These are phyloP conservation scores for Rhipidura dahli DNA, from an alignment of 2,113 vertebrate species.

Conservation along the genomic window DNA sequence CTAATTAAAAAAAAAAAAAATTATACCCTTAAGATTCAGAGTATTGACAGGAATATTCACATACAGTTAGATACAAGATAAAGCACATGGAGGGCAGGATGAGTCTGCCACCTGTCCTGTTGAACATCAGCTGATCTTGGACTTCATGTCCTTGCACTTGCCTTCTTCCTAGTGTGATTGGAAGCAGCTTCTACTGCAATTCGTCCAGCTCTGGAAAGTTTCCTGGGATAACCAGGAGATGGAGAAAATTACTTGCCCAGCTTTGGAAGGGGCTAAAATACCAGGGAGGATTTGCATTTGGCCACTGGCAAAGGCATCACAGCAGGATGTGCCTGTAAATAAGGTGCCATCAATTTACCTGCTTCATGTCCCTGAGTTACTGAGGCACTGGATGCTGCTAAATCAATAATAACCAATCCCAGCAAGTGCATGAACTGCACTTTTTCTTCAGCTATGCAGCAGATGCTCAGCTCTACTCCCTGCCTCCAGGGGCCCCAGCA, in stretches of 20 bases:
- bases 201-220: not conserved
- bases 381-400: not conserved
- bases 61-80: not conserved
- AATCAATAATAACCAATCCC: not conserved
- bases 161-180: not conserved
- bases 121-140: not conserved
- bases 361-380: not conserved
- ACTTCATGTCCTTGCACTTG: not conserved
- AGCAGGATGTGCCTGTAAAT: not conserved
- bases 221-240: not conserved
- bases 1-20: not conserved
- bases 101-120: not conserved
- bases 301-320: not conserved
- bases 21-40: not conserved
- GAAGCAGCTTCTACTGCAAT: not conserved
- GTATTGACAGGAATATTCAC: not conserved
- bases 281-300: not conserved
- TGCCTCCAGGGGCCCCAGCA: not conserved
- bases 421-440: not conserved
- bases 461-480: not conserved
- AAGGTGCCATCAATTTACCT: not conserved
- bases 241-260: not conserved
- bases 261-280: not conserved
- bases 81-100: not conserved
- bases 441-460: not conserved